These are phyloP conservation scores for Mylabris phalerata DNA, from an alignment of 1,140 invertebrate species.

Conservation along the genomic window DNA sequence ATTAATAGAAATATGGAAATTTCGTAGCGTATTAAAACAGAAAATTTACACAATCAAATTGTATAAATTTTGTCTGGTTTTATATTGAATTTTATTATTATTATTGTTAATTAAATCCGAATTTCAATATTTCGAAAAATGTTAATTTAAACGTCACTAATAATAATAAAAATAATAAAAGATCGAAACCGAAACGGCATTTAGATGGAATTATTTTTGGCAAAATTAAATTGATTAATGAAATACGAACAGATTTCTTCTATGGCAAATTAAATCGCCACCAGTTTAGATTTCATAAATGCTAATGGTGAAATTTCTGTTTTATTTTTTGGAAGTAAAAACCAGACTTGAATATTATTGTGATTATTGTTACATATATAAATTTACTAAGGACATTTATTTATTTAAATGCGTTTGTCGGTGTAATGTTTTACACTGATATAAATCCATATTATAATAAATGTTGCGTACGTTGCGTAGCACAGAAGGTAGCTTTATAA, in stretches of 20 bases:
- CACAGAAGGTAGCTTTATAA: constrained; percentile 37
- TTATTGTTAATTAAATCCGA: too few relatives aligned
- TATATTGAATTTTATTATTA: too few relatives aligned
- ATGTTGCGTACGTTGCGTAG: constrained; percentile 22
- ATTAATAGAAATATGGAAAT: too few relatives aligned
- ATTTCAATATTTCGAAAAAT: not conserved
- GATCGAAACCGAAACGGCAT: not conserved
- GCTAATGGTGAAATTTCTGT: too few relatives aligned
- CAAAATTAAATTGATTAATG: constrained; percentile 8
- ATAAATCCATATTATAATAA: constrained; percentile 18
- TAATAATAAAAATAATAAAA: not conserved
- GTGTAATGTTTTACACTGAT: constrained; percentile 5
- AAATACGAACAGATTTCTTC: not conserved
- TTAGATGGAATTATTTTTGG: constrained; percentile 7
- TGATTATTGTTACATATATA: not conserved
- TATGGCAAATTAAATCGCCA: too few relatives aligned
- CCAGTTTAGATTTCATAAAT: too few relatives aligned
- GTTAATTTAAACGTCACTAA: constrained; percentile 7
- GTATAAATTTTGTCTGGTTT: too few relatives aligned
- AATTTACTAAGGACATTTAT: not conserved
- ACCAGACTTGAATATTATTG: not conserved
- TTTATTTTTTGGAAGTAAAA: too few relatives aligned
- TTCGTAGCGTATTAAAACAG: too few relatives aligned
- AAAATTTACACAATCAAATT: too few relatives aligned
- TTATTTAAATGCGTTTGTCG: constrained; percentile 4